Conservation (phyloP, 2,797 vertebrate genomes). For the Somateria mollissima region DNA sequence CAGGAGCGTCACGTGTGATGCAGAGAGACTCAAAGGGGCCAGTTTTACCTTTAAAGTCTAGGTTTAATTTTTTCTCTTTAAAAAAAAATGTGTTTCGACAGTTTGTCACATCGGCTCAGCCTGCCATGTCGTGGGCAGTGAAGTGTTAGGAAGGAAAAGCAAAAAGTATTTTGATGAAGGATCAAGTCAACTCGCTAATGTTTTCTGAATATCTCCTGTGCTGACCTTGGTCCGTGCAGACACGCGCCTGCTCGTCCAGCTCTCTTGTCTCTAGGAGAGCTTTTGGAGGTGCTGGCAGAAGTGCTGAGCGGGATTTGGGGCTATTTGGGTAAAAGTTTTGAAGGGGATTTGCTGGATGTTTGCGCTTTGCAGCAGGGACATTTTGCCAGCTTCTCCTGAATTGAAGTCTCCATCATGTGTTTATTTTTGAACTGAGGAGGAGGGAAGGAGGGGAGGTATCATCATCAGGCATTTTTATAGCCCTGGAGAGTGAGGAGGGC, state of each 20-base stretch:
- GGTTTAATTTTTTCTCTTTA: slow-evolving; percentile 42
- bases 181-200: slow-evolving; percentile 44
- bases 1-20: neutral
- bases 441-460: slow-evolving; percentile 11
- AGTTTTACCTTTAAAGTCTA: slow-evolving; percentile 52
- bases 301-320: neutral
- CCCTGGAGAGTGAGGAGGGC: slow-evolving; percentile 8
- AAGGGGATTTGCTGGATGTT: neutral
- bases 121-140: slow-evolving; percentile 60
- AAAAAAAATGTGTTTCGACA: slow-evolving; percentile 67
- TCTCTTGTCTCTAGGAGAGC: neutral
- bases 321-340: neutral
- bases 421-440: slow-evolving; percentile 56
- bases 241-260: neutral
- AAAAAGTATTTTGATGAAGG: slow-evolving; percentile 60
- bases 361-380: neutral
- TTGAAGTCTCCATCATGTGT: slow-evolving; percentile 13
- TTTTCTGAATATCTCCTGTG: slow-evolving; percentile 38
- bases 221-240: neutral
- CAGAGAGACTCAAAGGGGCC: neutral
- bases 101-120: slow-evolving; percentile 72
- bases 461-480: neutral
- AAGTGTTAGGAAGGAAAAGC: slow-evolving; percentile 61
- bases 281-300: neutral
- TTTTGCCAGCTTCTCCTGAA: slow-evolving; percentile 30